These are phyloP conservation scores for Periplaneta americana DNA, from an alignment of 1,140 invertebrate species.

Conservation along the genomic window DNA sequence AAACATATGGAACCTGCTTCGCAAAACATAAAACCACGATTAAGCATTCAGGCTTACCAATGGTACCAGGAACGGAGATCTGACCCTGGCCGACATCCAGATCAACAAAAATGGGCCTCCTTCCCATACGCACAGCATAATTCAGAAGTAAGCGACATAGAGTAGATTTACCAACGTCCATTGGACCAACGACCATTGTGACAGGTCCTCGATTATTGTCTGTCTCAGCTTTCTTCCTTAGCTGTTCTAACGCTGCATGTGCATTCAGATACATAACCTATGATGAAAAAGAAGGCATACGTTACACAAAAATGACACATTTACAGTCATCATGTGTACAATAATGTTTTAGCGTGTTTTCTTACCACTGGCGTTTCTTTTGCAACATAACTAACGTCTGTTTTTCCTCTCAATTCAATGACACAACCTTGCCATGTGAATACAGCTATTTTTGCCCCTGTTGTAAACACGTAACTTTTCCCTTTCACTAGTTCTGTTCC, in stretches of 20 bases:
- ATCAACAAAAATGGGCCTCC: slow-evolving; percentile 87
- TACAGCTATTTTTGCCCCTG: slow-evolving; percentile 90
- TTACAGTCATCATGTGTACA: not conserved
- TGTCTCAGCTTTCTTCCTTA: slow-evolving; percentile 71
- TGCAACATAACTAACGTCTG: slow-evolving; percentile 89
- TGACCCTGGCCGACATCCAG: slow-evolving; percentile 94
- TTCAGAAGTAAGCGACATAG: slow-evolving; percentile 86
- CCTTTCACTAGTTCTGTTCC: slow-evolving; percentile 94
- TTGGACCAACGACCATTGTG: slow-evolving; percentile 89
- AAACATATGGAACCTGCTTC: not conserved
- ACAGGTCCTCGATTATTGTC: slow-evolving; percentile 70
- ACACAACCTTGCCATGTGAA: slow-evolving; percentile 95
- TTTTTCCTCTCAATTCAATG: slow-evolving; percentile 75
- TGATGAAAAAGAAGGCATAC: not conserved
- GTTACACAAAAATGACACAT: not conserved
- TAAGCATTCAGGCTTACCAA: too few species aligned
- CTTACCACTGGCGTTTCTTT: slow-evolving; percentile 93
- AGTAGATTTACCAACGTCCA: slow-evolving; percentile 95
- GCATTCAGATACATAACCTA: slow-evolving; percentile 84
- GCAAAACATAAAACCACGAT: too few species aligned
- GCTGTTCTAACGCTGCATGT: slow-evolving; percentile 88
- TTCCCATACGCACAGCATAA: slow-evolving; percentile 84
- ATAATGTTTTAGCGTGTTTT: slow-evolving; percentile 34
- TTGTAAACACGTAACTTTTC: slow-evolving; percentile 85
- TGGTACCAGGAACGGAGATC: slow-evolving; percentile 87